Evolutionary conservation across 53 echinoderm and acorn worm species (phyloP).

Genomic region (Holothuria leucospilota): DNA sequence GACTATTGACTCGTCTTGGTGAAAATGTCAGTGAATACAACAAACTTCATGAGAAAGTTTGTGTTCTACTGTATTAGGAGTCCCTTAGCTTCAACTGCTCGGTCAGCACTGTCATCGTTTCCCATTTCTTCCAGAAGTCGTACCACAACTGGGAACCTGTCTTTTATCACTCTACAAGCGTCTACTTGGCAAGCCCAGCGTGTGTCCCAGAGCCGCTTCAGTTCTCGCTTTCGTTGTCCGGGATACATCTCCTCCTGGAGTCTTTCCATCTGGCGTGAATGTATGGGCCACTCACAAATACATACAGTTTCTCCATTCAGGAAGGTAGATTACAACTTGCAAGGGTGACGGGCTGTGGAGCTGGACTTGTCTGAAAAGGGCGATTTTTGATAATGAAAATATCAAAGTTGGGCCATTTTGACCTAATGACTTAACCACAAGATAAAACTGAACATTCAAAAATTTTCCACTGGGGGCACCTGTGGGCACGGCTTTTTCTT

Average conservation of each 20-base stretch:
- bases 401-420: too few relatives aligned
- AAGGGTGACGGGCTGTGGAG: too few relatives aligned
- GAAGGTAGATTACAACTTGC: too few relatives aligned
- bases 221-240: slow-evolving; percentile 39
- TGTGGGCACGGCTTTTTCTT: too few relatives aligned
- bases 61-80: slow-evolving; percentile 38
- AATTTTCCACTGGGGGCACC: too few relatives aligned
- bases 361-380: too few relatives aligned
- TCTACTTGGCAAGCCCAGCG: slow-evolving; percentile 55
- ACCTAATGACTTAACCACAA: too few relatives aligned
- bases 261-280: slow-evolving; percentile 30
- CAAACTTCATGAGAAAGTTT: slow-evolving; percentile 53
- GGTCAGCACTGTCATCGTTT: slow-evolving; percentile 48
- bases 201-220: slow-evolving; percentile 46
- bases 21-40: slow-evolving; percentile 33
- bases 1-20: slow-evolving; percentile 44
- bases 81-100: slow-evolving; percentile 59
- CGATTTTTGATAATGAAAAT: too few relatives aligned
- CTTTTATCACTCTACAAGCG: slow-evolving; percentile 43
- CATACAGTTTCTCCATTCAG: slow-evolving; percentile 45
- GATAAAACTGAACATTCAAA: too few relatives aligned
- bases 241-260: slow-evolving; percentile 51
- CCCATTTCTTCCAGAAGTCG: slow-evolving; percentile 53
- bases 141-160: slow-evolving; percentile 47
- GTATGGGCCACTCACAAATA: slow-evolving; percentile 28